phyloP scores from a whole-genome alignment of 2,797 vertebrate genomes.

The Gymnothorax javanicus region DNA sequence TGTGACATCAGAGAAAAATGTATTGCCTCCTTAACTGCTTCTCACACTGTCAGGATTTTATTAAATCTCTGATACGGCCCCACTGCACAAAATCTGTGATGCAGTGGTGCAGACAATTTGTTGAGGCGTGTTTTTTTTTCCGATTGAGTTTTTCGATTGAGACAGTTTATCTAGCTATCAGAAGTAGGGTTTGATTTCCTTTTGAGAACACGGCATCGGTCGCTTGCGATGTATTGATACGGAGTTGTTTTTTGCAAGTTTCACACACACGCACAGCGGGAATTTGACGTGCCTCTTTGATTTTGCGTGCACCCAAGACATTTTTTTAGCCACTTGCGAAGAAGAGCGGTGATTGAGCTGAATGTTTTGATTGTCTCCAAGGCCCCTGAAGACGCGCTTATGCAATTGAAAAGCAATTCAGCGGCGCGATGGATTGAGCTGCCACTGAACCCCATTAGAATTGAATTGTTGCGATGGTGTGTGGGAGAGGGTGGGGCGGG shows the following conservation, averaged over 20 bases:
- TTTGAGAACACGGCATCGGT: not conserved
- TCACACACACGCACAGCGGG: not conserved
- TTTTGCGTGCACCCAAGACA: constrained; percentile 39
- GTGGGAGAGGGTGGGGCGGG: constrained; percentile 4
- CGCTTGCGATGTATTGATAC: constrained; percentile 7
- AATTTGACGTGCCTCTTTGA: constrained; percentile 49
- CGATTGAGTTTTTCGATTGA: constrained; percentile 46
- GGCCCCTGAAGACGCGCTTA: constrained; percentile 59
- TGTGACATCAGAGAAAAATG: constrained; percentile 34
- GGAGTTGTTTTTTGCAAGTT: not conserved
- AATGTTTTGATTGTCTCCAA: constrained; percentile 35
- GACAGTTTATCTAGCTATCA: constrained; percentile 34
- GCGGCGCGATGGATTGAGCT: constrained; percentile 63
- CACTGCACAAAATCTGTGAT: constrained; percentile 57
- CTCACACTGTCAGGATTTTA: constrained; percentile 47
- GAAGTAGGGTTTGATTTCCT: constrained; percentile 36
- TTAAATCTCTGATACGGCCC: constrained; percentile 47
- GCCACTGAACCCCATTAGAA: constrained; percentile 72
- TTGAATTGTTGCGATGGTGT: constrained; percentile 55
- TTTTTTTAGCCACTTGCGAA: constrained; percentile 16
- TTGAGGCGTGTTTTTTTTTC: constrained; percentile 52
- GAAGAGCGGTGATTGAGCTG: constrained; percentile 23
- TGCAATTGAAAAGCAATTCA: constrained; percentile 67
- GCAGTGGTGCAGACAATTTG: constrained; percentile 60
- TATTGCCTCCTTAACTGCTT: constrained; percentile 42